These are phyloP conservation scores for Cacatua alba DNA, from an alignment of 2,113 vertebrate species.

Conservation along the genomic window DNA sequence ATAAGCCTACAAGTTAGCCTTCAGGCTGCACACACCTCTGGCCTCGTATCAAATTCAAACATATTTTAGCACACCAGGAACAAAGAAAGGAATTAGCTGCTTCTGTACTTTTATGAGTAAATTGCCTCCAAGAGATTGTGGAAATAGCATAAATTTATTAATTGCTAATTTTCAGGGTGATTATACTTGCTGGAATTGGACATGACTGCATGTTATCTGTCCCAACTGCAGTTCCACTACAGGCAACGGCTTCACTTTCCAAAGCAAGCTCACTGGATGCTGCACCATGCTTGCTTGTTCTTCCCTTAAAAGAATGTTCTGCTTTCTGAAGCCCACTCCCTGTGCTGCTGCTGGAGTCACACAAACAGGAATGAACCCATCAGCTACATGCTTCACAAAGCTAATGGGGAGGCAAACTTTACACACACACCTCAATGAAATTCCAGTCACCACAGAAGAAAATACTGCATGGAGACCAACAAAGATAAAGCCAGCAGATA, in stretches of 20 bases:
- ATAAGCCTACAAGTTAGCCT: neutral
- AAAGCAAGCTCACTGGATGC: neutral
- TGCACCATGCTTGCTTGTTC: neutral
- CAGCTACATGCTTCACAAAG: neutral
- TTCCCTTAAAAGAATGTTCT: neutral
- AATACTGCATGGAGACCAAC: neutral
- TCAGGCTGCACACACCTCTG: neutral
- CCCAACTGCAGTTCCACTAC: neutral
- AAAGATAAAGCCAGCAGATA: neutral
- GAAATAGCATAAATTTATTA: neutral
- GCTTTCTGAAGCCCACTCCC: neutral
- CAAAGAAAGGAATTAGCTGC: neutral
- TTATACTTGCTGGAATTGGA: neutral
- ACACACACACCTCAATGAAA: neutral
- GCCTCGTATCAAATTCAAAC: neutral
- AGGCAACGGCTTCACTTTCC: neutral
- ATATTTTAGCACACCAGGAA: neutral
- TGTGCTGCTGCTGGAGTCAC: neutral
- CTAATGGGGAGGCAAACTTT: rapidly evolving
- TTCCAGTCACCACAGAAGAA: neutral
- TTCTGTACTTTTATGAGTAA: neutral
- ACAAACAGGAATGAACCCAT: neutral
- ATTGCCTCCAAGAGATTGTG: neutral
- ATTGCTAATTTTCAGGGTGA: neutral
- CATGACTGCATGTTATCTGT: neutral